These are phyloP conservation scores for Metridium senile DNA, from an alignment of 92 coral and sea anemone species.

Conservation along the genomic window DNA sequence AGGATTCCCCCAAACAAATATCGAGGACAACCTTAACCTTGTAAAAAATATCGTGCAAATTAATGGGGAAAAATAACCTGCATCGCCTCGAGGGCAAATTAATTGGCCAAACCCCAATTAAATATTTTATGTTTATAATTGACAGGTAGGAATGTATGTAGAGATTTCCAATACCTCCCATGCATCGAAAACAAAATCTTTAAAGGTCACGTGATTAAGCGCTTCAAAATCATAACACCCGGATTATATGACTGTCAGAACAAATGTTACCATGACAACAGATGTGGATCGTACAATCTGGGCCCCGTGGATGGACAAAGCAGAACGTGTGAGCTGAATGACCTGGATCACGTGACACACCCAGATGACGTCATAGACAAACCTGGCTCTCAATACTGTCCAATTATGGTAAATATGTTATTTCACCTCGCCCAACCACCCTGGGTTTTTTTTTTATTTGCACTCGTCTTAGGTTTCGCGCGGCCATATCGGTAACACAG, in stretches of 20 bases:
- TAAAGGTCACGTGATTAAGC: not conserved
- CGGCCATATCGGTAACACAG: too few species aligned
- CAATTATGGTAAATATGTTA: not conserved
- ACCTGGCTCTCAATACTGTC: not conserved
- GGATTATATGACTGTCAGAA: not conserved
- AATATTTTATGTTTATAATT: too few species aligned
- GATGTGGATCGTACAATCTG: not conserved
- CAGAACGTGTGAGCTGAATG: slow-evolving; percentile 3
- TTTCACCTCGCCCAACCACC: too few species aligned
- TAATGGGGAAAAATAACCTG: too few species aligned
- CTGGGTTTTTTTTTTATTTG: too few species aligned
- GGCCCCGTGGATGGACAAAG: not conserved
- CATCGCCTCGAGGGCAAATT: too few species aligned
- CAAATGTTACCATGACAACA: not conserved
- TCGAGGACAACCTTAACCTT: too few species aligned
- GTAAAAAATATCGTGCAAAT: too few species aligned
- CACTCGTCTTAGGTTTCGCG: too few species aligned
- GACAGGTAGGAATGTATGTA: not conserved
- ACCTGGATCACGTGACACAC: not conserved
- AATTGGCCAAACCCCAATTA: too few species aligned
- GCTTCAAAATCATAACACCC: not conserved
- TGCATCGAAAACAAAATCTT: not conserved
- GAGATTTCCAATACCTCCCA: not conserved
- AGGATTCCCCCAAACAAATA: too few species aligned
- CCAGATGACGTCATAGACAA: not conserved